Conservation (phyloP, 1,140 invertebrate species). For the Nephotettix cincticeps region DNA sequence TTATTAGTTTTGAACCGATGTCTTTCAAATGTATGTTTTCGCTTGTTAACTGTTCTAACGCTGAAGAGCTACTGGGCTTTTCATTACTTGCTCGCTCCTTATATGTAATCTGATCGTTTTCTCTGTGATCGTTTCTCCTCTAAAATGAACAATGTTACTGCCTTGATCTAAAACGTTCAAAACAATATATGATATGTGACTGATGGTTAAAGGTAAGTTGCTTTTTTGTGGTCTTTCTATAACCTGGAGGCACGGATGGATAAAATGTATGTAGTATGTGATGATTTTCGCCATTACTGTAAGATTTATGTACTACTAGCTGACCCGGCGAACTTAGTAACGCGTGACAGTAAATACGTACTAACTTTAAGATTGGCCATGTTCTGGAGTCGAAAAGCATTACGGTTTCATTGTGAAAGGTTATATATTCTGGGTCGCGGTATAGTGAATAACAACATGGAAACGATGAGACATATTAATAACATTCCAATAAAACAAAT, state of each 20-base stretch:
- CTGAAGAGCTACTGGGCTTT: neutral
- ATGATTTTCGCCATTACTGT: slow-evolving; percentile 37
- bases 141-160: slow-evolving; percentile 32
- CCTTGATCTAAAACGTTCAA: slow-evolving; percentile 33
- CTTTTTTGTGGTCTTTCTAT: slow-evolving; percentile 33
- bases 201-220: slow-evolving; percentile 32
- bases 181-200: slow-evolving; percentile 21
- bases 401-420: too few relatives aligned
- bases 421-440: too few relatives aligned
- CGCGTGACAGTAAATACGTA: too few relatives aligned
- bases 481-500: too few relatives aligned
- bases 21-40: slow-evolving; percentile 35
- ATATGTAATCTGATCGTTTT: slow-evolving; percentile 31
- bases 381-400: too few relatives aligned
- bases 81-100: neutral
- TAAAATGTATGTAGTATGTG: slow-evolving; percentile 44
- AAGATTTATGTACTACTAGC: slow-evolving; percentile 37
- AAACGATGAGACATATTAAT: too few relatives aligned
- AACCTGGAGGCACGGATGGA: slow-evolving; percentile 37
- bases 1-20: slow-evolving; percentile 36
- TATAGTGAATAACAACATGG: too few relatives aligned
- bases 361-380: too few relatives aligned
- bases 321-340: too few relatives aligned
- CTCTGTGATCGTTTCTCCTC: slow-evolving; percentile 33
- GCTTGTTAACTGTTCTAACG: slow-evolving; percentile 26